phyloP scores from a whole-genome alignment of 2,113 vertebrate species.

The Hippocampus barbouri region DNA sequence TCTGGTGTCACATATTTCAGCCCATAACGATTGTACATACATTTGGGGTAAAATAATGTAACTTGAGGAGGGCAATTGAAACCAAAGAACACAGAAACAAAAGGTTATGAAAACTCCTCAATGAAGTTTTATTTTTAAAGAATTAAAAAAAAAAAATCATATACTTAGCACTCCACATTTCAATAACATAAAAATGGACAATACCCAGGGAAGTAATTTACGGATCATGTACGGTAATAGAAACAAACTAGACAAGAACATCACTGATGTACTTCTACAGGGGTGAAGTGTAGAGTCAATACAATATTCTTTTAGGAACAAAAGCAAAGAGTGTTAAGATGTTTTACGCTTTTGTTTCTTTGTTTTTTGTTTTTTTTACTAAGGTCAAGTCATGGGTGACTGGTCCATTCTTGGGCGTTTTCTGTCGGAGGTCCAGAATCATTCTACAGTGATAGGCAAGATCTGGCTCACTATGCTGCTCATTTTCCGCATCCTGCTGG shows the following conservation, averaged over 20 bases:
- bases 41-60: background rate
- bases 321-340: background rate
- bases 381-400: constrained; percentile 60
- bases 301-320: background rate
- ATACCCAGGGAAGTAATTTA: background rate
- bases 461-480: constrained; percentile 71
- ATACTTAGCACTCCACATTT: background rate
- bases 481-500: constrained; percentile 69
- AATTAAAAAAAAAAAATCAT: background rate
- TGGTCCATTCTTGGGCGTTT: constrained; percentile 68
- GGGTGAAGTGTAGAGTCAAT: background rate
- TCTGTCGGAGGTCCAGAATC: constrained; percentile 67
- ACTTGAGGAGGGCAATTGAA: background rate
- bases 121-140: background rate
- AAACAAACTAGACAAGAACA: background rate
- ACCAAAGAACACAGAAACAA: background rate
- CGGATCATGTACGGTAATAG: background rate
- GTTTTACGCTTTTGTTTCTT: background rate
- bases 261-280: background rate
- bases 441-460: constrained; percentile 68
- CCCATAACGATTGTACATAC: background rate
- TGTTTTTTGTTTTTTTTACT: too few species aligned
- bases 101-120: background rate
- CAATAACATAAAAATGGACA: background rate
- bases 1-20: too few species aligned